Evolutionary conservation across 2,888 invertebrate genomes (phyloP).

Genomic region (Polyommatus iphigenia): DNA sequence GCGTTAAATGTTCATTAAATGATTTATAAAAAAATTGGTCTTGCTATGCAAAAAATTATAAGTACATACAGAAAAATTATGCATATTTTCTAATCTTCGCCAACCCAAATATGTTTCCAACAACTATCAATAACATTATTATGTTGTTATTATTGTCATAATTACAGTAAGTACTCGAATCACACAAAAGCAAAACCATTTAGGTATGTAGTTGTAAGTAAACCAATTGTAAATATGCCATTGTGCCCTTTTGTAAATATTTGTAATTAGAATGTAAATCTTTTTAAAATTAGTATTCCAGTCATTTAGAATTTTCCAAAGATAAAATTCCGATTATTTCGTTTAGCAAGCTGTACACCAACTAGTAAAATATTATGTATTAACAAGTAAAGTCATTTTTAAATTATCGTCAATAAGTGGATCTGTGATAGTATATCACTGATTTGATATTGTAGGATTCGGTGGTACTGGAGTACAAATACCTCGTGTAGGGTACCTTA

Average conservation of each 20-base stretch:
- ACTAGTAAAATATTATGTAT: constrained; percentile 26
- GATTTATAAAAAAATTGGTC: background rate
- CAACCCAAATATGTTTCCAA: background rate
- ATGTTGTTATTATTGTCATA: background rate
- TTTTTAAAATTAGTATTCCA: constrained; percentile 28
- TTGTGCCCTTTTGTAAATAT: constrained; percentile 34
- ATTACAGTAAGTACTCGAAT: constrained; percentile 25
- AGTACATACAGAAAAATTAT: background rate
- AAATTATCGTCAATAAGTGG: constrained; percentile 38
- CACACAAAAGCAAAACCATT: background rate
- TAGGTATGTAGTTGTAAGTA: constrained; percentile 24
- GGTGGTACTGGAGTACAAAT: constrained; percentile 75
- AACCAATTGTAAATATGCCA: constrained; percentile 34
- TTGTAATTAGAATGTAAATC: constrained; percentile 26
- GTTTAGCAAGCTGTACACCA: constrained; percentile 23
- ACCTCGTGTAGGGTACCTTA: constrained; percentile 37
- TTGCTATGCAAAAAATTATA: background rate
- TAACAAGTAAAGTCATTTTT: background rate
- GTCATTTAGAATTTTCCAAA: constrained; percentile 31
- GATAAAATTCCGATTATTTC: constrained; percentile 18
- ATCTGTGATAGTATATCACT: constrained; percentile 47
- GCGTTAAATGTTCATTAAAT: background rate
- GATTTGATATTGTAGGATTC: constrained; percentile 37
- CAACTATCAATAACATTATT: constrained; percentile 3
- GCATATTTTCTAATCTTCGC: background rate